phyloP scores from a whole-genome alignment of 2,113 vertebrate genomes.

The Osmerus mordax region DNA sequence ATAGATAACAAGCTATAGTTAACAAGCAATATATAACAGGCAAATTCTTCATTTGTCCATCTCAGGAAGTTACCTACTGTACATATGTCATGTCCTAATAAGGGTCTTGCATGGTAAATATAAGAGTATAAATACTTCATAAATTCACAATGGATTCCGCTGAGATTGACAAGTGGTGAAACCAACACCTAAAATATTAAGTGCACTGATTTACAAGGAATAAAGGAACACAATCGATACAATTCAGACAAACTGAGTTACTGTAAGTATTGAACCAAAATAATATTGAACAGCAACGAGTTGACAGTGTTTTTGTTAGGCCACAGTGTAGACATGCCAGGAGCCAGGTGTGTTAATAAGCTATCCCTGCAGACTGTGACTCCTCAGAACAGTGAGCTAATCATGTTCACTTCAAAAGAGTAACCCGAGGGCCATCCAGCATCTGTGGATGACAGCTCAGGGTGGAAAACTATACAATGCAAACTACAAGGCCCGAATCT shows the following conservation, averaged over 20 bases:
- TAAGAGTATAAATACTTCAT: too few species aligned
- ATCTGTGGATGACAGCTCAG: slow-evolving; percentile 1
- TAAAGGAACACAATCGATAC: slow-evolving; percentile 25
- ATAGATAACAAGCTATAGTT: not conserved
- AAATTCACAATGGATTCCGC: not conserved
- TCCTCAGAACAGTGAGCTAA: slow-evolving; percentile 11
- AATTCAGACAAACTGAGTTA: not conserved
- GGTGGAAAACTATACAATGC: slow-evolving; percentile 4
- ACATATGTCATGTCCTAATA: too few species aligned
- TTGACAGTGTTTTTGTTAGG: slow-evolving; percentile 16
- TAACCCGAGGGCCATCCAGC: slow-evolving; percentile 19
- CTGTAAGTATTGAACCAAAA: not conserved
- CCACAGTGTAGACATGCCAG: slow-evolving; percentile 17
- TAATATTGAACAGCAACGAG: not conserved
- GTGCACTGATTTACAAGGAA: slow-evolving; percentile 25
- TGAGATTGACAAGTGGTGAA: slow-evolving; percentile 14
- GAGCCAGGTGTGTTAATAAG: slow-evolving; percentile 48
- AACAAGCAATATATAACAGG: not conserved
- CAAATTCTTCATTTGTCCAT: not conserved
- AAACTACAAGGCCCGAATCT: slow-evolving; percentile 25
- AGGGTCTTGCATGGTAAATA: too few species aligned
- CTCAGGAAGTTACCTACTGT: not conserved
- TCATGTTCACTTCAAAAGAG: slow-evolving; percentile 11
- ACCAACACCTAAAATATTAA: not conserved
- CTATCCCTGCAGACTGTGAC: slow-evolving; percentile 16